A percentile compares a stretch with the other conserved stretches of the same genome.
Evolutionary conservation across 2,797 vertebrate genomes (phyloP).

Genomic region (Hemitrygon akajei): DNA sequence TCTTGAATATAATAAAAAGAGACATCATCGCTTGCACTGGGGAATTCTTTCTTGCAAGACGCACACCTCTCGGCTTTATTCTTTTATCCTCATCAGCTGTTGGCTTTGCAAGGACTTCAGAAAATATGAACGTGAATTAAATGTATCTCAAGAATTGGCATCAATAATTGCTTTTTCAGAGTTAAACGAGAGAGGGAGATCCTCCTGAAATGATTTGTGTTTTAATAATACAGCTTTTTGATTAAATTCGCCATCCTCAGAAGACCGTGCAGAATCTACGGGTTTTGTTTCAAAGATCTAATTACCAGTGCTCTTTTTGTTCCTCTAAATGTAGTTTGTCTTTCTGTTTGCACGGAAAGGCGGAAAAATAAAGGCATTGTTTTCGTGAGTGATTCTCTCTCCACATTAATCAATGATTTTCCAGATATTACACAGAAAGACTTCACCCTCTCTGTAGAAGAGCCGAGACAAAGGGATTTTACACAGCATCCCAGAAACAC

Average conservation of each 20-base stretch:
- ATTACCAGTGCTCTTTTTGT: neutral
- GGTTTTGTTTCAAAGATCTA: constrained; percentile 1
- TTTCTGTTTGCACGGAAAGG: constrained; percentile 4
- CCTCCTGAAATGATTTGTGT: constrained; percentile 10
- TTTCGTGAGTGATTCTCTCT: constrained; percentile 9
- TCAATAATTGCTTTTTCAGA: constrained; percentile 29
- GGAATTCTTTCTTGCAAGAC: constrained; percentile 16
- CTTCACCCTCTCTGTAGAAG: constrained; percentile 28
- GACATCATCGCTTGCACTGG: constrained; percentile 28
- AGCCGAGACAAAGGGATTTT: constrained; percentile 28
- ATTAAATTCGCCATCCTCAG: constrained; percentile 15
- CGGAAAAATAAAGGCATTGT: constrained; percentile 26
- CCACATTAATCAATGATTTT: constrained; percentile 23
- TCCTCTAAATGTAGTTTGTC: neutral
- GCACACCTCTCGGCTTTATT: neutral
- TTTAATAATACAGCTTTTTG: constrained; percentile 15
- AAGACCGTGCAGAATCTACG: constrained; percentile 14
- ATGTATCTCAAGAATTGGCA: constrained; percentile 24
- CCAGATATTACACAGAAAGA: constrained; percentile 14
- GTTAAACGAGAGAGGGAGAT: constrained; percentile 4
- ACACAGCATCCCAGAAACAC: neutral
- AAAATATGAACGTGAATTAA: constrained; percentile 25
- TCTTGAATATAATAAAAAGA: constrained; percentile 32
- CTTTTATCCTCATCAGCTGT: constrained; percentile 7
- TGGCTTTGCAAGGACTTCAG: constrained; percentile 29